Conservation (phyloP, 2,113 vertebrate species). For the Sphaerodactylus townsendi region DNA sequence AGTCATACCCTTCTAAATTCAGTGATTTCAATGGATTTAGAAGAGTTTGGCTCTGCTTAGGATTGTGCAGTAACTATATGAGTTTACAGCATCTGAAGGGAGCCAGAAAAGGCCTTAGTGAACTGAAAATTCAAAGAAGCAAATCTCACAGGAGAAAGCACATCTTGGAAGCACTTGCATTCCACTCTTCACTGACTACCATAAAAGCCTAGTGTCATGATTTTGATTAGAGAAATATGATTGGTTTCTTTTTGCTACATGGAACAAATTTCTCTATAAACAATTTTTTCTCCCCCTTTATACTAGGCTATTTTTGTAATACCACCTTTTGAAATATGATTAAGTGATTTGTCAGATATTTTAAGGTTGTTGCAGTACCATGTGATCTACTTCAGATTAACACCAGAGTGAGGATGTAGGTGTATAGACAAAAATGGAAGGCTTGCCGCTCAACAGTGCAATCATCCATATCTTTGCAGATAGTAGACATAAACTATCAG, state of each 20-base stretch:
- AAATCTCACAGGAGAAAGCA: not conserved
- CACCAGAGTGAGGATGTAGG: constrained; percentile 58
- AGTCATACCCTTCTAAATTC: too few relatives aligned
- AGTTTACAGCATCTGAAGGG: not conserved
- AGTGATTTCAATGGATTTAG: not conserved
- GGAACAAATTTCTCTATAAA: not conserved
- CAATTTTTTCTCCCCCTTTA: constrained; percentile 21
- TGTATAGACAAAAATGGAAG: constrained; percentile 61
- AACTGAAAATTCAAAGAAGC: not conserved
- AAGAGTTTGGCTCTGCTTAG: not conserved
- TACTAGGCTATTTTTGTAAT: not conserved
- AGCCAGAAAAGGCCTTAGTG: too few relatives aligned
- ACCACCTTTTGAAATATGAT: not conserved
- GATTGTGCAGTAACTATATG: not conserved
- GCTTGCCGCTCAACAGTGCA: constrained; percentile 46
- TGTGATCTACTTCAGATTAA: constrained; percentile 59
- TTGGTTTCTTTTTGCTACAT: not conserved
- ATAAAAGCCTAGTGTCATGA: not conserved
- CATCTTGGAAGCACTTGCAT: not conserved
- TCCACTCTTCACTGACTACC: not conserved
- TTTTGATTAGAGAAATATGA: constrained; percentile 2
- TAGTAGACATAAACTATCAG: constrained; percentile 48
- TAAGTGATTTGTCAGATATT: constrained; percentile 42
- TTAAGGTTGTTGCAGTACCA: constrained; percentile 31
- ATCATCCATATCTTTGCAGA: constrained; percentile 59